Conservation (phyloP, 2,888 invertebrate genomes). For the Drosophila nigritarsus region DNA sequence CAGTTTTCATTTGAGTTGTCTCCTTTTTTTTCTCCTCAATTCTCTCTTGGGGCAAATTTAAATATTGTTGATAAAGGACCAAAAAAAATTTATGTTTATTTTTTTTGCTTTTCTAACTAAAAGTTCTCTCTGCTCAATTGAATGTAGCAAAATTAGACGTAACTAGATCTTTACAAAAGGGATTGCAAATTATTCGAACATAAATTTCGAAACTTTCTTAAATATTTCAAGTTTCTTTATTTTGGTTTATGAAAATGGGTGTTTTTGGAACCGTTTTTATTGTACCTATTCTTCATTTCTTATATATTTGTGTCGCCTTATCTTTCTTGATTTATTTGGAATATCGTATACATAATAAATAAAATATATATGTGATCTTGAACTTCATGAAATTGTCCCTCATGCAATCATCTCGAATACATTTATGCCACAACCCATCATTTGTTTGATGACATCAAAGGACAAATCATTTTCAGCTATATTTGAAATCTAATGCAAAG, state of each 20-base stretch:
- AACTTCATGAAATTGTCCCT: conserved; percentile 37
- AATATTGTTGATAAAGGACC: background rate
- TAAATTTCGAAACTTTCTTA: background rate
- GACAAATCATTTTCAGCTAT: background rate
- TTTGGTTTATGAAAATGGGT: background rate
- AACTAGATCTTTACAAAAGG: background rate
- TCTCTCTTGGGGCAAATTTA: background rate
- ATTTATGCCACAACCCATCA: conserved; percentile 27
- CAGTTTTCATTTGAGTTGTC: conserved; percentile 1
- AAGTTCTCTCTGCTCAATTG: background rate
- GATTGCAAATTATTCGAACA: background rate
- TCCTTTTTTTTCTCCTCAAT: background rate
- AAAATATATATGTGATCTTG: conserved; percentile 33
- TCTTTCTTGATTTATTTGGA: background rate
- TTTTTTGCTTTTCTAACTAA: background rate
- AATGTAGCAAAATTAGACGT: background rate
- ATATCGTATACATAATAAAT: conserved; percentile 27
- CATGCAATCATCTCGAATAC: conserved; percentile 30
- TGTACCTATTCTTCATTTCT: background rate
- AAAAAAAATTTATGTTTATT: background rate
- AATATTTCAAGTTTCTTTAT: background rate
- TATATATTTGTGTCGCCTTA: background rate
- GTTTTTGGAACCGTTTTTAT: background rate
- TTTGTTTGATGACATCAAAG: conserved; percentile 22
- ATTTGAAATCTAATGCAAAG: background rate